Evolutionary conservation across 2,797 vertebrate species (phyloP).

Genomic region (Adelosebastes latens): DNA sequence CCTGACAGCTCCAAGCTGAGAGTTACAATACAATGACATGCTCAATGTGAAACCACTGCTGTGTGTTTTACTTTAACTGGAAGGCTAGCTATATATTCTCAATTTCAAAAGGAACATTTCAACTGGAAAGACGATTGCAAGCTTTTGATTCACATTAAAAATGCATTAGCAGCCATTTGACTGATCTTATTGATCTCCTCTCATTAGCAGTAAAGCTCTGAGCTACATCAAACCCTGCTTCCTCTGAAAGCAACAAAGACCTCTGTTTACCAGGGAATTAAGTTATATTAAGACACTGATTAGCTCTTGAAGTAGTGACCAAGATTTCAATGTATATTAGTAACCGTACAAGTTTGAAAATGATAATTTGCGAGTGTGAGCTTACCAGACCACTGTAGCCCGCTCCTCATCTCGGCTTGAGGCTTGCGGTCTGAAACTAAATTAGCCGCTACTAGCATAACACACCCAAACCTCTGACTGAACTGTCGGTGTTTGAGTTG

Average conservation of each 20-base stretch:
- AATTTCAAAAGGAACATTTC: not conserved
- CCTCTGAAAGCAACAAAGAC: not conserved
- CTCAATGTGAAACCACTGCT: not conserved
- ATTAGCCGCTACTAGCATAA: too few species aligned
- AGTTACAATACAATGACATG: not conserved
- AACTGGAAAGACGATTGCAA: not conserved
- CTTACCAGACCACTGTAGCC: too few species aligned
- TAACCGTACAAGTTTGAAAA: not conserved
- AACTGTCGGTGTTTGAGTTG: too few species aligned
- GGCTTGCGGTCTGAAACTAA: too few species aligned
- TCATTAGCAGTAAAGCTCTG: not conserved
- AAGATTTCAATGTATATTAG: too few species aligned
- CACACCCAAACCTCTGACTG: too few species aligned
- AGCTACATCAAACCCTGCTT: not conserved
- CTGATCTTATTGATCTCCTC: not conserved
- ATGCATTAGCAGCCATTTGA: not conserved
- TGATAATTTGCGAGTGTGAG: too few species aligned
- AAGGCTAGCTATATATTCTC: not conserved
- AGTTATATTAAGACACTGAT: not conserved
- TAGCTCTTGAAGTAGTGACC: not conserved
- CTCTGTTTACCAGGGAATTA: not conserved
- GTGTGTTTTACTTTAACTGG: constrained; percentile 1
- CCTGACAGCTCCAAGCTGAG: not conserved
- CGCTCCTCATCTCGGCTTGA: too few species aligned
- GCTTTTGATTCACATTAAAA: not conserved